Evolutionary conservation across 1,140 invertebrate species (phyloP).

Genomic region (Scaptodrosophila lebanonensis): DNA sequence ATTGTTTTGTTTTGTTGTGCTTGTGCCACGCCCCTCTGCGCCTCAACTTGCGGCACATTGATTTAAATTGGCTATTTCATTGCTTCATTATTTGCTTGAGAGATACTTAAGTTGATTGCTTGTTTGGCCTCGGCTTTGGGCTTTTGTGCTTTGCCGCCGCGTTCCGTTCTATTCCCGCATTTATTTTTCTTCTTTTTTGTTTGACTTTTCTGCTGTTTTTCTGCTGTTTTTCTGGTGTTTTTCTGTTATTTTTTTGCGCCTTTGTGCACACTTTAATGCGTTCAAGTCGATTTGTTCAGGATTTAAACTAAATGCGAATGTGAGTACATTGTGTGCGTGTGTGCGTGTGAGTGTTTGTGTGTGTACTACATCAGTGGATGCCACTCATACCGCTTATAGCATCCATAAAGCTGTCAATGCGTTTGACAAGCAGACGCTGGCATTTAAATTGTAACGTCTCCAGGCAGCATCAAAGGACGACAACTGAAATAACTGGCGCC

Average conservation of each 20-base stretch:
- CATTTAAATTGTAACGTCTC: too few species aligned
- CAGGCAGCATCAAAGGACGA: too few species aligned
- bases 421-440: too few species aligned
- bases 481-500: too few species aligned
- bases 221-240: conserved; percentile 8
- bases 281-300: conserved; percentile 37
- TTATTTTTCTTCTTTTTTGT: conserved; percentile 34
- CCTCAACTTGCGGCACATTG: conserved; percentile 40
- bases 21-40: too few species aligned
- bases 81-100: conserved; percentile 53
- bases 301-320: conserved; percentile 27
- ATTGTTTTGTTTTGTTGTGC: neutral
- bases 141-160: neutral
- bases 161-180: conserved; percentile 14
- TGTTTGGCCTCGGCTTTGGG: conserved; percentile 21
- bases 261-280: conserved; percentile 4
- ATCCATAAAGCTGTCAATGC: too few species aligned
- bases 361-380: too few species aligned
- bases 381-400: too few species aligned
- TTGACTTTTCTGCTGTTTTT: conserved; percentile 28
- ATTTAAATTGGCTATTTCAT: conserved; percentile 67
- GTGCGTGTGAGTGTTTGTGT: too few species aligned
- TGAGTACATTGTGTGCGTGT: neutral
- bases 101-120: conserved; percentile 55
- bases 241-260: conserved; percentile 5